Conservation (phyloP, 2,113 vertebrate genomes). For the Eubucco bourcierii region DNA sequence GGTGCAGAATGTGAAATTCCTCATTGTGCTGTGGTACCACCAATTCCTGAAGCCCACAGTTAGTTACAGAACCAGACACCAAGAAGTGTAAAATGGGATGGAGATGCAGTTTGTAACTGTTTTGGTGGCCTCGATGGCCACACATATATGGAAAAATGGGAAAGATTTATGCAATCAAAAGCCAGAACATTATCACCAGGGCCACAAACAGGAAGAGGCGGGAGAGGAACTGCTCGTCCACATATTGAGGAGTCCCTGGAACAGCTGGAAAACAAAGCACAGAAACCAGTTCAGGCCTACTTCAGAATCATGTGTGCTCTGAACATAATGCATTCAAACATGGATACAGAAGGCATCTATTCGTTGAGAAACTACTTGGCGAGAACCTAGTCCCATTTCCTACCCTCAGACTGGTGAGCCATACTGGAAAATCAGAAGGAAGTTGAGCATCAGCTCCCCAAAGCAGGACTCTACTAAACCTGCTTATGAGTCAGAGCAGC, state of each 20-base stretch:
- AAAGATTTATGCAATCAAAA: constrained; percentile 88
- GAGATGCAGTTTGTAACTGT: constrained; percentile 58
- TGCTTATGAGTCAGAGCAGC: not conserved
- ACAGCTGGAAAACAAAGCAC: constrained; percentile 80
- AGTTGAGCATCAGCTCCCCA: not conserved
- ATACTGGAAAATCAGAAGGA: not conserved
- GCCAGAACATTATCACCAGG: constrained; percentile 98
- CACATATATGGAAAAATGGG: constrained; percentile 21
- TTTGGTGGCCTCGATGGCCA: constrained; percentile 44
- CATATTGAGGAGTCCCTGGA: constrained; percentile 95
- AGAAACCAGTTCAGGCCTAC: constrained; percentile 39
- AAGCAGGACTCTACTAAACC: not conserved
- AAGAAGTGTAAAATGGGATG: constrained; percentile 54
- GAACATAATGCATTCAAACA: not conserved
- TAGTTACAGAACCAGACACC: constrained; percentile 62
- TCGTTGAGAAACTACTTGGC: not conserved
- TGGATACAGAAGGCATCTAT: not conserved
- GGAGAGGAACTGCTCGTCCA: constrained; percentile 96
- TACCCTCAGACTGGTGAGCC: not conserved
- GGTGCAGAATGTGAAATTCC: constrained; percentile 58
- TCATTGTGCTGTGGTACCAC: constrained; percentile 42
- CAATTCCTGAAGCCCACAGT: constrained; percentile 49
- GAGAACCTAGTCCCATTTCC: not conserved
- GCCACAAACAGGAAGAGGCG: constrained; percentile 98
- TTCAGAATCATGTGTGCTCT: not conserved